Conservation (phyloP, 2,113 vertebrate genomes). For the Gobius niger region DNA sequence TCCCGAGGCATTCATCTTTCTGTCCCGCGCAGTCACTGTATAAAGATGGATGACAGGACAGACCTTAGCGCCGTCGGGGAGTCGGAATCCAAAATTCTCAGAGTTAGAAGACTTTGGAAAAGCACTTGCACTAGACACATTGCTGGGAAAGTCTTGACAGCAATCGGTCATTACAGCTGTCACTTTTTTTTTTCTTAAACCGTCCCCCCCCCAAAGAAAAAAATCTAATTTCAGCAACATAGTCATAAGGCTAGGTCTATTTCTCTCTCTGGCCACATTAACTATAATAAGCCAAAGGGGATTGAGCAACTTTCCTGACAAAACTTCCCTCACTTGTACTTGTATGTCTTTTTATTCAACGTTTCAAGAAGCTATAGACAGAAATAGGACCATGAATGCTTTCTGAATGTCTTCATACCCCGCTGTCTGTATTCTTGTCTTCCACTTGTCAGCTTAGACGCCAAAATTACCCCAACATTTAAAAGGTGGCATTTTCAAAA, state of each 20-base stretch:
- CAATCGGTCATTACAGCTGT: conserved; percentile 12
- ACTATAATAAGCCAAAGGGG: conserved; percentile 5
- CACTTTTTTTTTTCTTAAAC: not conserved
- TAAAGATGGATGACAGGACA: conserved; percentile 13
- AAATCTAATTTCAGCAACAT: conserved; percentile 8
- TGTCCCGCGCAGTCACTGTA: conserved; percentile 2
- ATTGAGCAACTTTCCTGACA: conserved; percentile 1
- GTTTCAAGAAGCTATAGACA: not conserved
- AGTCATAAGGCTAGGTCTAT: conserved; percentile 7
- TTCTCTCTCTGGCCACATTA: conserved; percentile 13
- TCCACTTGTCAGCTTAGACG: conserved; percentile 13
- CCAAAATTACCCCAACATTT: not conserved
- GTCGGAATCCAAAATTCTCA: conserved; percentile 9
- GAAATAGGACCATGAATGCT: not conserved
- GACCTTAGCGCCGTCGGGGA: conserved; percentile 1
- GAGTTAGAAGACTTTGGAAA: conserved; percentile 1
- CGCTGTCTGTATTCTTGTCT: conserved; percentile 6
- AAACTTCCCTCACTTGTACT: conserved; percentile 1
- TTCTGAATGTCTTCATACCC: not conserved
- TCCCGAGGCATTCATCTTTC: conserved; percentile 12
- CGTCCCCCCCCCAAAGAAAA: not conserved
- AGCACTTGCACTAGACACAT: not conserved
- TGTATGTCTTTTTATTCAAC: conserved; percentile 1
- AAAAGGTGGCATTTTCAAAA: conserved; percentile 16
- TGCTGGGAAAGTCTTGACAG: conserved; percentile 7